A percentile compares a stretch with the other conserved stretches of the same genome.
phyloP scores from a whole-genome alignment of 2,113 vertebrate species.

The Bagarius yarrelli region DNA sequence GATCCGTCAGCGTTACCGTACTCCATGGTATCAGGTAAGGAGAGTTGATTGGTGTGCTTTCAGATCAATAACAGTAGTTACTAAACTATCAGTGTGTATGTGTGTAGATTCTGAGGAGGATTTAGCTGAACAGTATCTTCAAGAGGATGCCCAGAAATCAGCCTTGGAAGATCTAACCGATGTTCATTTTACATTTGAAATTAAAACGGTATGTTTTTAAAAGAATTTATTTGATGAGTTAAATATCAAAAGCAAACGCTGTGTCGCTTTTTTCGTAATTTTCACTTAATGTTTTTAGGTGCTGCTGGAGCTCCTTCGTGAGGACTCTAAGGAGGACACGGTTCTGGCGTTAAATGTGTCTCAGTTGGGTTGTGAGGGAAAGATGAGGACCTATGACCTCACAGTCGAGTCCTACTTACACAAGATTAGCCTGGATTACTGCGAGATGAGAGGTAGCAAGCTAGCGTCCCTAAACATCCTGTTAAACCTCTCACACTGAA shows the following conservation, averaged over 20 bases:
- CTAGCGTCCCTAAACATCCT: no score
- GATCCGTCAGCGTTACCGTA: constrained; percentile 66
- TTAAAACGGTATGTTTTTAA: constrained; percentile 77
- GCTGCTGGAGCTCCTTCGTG: constrained; percentile 83
- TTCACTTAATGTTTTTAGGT: constrained; percentile 70
- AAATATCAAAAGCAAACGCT: neutral
- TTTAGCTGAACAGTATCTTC: constrained; percentile 56
- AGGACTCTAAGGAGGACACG: constrained; percentile 77
- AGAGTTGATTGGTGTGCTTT: neutral
- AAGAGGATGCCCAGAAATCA: constrained; percentile 59
- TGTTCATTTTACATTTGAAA: constrained; percentile 88
- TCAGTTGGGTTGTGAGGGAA: constrained; percentile 86
- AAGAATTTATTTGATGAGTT: neutral
- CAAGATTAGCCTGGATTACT: constrained; percentile 82
- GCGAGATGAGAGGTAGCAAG: constrained; percentile 67
- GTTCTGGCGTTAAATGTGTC: constrained; percentile 79
- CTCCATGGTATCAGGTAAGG: constrained; percentile 78
- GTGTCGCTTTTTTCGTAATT: neutral
- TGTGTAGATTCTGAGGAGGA: constrained; percentile 71
- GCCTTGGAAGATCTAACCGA: constrained; percentile 79
- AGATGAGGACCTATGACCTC: constrained; percentile 79
- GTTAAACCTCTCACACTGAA: neutral
- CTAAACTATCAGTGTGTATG: neutral
- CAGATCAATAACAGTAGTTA: neutral
- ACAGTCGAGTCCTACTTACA: constrained; percentile 80